A percentile compares a stretch with the other conserved stretches of the same genome.
These are phyloP conservation scores for Platycheirus albimanus DNA, from an alignment of 2,888 invertebrate genomes.

Conservation along the genomic window DNA sequence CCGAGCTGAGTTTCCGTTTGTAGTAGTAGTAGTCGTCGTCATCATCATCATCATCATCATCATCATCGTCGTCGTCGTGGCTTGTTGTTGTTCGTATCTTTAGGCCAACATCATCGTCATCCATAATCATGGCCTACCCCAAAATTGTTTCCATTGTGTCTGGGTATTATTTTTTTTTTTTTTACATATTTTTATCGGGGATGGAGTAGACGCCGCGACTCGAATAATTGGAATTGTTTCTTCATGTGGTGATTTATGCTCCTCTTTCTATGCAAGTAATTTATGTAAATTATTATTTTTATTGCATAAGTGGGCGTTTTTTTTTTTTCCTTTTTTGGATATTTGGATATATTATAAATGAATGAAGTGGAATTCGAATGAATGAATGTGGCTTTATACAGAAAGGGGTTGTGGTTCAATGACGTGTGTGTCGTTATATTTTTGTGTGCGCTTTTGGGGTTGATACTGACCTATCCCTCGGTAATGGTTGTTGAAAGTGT, in stretches of 20 bases:
- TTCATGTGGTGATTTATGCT: constrained; percentile 48
- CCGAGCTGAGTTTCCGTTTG: constrained; percentile 45
- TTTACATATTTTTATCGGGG: constrained; percentile 24
- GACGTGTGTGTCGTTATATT: constrained; percentile 11
- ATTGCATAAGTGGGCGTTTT: constrained; percentile 43
- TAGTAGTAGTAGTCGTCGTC: constrained; percentile 50
- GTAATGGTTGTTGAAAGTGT: constrained; percentile 19
- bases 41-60: constrained; percentile 56
- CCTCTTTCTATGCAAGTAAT: constrained; percentile 31
- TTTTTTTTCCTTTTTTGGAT: background rate
- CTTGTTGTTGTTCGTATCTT: constrained; percentile 64
- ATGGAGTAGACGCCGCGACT: constrained; percentile 58
- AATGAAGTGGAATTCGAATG: constrained; percentile 47
- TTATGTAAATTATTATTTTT: constrained; percentile 50
- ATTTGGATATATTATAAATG: constrained; percentile 24
- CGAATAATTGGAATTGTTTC: constrained; percentile 29
- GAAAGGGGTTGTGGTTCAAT: background rate
- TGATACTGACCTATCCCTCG: constrained; percentile 20
- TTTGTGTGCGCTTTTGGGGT: background rate
- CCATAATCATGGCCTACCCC: constrained; percentile 72
- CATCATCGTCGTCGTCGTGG: constrained; percentile 45
- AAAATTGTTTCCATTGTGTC: constrained; percentile 69
- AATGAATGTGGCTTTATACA: constrained; percentile 31
- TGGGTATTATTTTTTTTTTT: constrained; percentile 22
- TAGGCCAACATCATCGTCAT: constrained; percentile 73